These are phyloP conservation scores for Philonicus albiceps DNA, from an alignment of 2,888 invertebrate genomes.

Conservation along the genomic window DNA sequence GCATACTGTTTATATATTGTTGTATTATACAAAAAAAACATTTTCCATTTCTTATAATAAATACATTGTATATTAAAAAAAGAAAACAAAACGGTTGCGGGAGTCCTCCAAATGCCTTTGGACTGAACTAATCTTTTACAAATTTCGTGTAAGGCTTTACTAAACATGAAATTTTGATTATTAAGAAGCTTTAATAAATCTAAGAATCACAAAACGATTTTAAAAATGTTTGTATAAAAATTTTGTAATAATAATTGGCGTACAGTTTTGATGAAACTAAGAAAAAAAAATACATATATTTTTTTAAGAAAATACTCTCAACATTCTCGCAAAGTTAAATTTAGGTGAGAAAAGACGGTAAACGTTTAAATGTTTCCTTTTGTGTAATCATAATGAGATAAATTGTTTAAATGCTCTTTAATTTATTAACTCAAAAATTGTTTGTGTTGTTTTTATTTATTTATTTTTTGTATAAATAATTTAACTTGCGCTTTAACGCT, in stretches of 20 bases:
- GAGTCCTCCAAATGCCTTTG: neutral
- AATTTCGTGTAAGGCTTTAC: neutral
- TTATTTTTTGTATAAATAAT: neutral
- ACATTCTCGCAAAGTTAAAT: neutral
- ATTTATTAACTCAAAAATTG: neutral
- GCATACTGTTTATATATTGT: neutral
- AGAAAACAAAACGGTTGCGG: neutral
- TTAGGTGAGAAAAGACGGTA: neutral
- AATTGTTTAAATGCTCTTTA: neutral
- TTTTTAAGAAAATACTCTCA: neutral
- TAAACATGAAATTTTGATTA: neutral
- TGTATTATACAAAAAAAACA: neutral
- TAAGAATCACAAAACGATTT: neutral
- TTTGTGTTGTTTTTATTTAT: slow-evolving; percentile 2
- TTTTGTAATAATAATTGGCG: neutral
- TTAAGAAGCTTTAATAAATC: neutral
- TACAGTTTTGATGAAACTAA: neutral
- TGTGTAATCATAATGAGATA: neutral
- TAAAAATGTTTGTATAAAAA: neutral
- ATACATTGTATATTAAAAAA: neutral
- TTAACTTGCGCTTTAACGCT: slow-evolving; percentile 12
- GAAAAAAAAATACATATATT: too few relatives aligned
- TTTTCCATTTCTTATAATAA: neutral
- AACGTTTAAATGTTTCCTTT: neutral
- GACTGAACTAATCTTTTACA: neutral